These are phyloP conservation scores for Scarus forsteni DNA, from an alignment of 2,797 vertebrate genomes.

Conservation along the genomic window DNA sequence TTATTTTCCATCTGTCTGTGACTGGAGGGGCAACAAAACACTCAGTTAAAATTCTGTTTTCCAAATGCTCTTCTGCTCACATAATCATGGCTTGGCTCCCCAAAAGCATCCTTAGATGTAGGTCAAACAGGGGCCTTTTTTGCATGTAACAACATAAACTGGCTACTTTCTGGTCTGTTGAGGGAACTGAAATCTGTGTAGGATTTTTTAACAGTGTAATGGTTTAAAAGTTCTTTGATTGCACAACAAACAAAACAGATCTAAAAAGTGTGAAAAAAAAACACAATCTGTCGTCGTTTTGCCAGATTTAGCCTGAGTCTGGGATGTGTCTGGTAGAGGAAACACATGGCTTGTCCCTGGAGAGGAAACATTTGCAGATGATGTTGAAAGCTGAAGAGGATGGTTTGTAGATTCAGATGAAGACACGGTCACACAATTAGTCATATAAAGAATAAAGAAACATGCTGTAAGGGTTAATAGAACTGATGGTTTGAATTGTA, in stretches of 20 bases:
- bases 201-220: not conserved
- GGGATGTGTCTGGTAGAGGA: slow-evolving; percentile 4
- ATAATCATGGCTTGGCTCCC: slow-evolving; percentile 20
- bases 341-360: slow-evolving; percentile 14
- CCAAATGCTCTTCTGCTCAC: slow-evolving; percentile 11
- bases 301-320: slow-evolving; percentile 4
- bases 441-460: slow-evolving; percentile 44
- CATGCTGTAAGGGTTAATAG: slow-evolving; percentile 25
- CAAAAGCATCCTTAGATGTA: slow-evolving; percentile 19
- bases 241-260: not conserved
- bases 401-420: slow-evolving; percentile 7
- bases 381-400: slow-evolving; percentile 27
- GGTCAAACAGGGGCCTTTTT: slow-evolving; percentile 41
- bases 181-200: slow-evolving; percentile 13
- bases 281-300: slow-evolving; percentile 13
- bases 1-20: slow-evolving; percentile 15
- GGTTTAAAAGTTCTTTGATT: slow-evolving; percentile 26
- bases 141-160: slow-evolving; percentile 37
- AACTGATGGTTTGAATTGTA: slow-evolving; percentile 24
- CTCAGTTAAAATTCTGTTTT: not conserved
- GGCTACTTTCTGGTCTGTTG: slow-evolving; percentile 24
- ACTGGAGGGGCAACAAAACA: not conserved
- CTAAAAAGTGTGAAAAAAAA: not conserved
- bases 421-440: slow-evolving; percentile 19
- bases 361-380: slow-evolving; percentile 13